phyloP scores from a whole-genome alignment of 2,888 invertebrate species.

The Ophonus ardosiacus region DNA sequence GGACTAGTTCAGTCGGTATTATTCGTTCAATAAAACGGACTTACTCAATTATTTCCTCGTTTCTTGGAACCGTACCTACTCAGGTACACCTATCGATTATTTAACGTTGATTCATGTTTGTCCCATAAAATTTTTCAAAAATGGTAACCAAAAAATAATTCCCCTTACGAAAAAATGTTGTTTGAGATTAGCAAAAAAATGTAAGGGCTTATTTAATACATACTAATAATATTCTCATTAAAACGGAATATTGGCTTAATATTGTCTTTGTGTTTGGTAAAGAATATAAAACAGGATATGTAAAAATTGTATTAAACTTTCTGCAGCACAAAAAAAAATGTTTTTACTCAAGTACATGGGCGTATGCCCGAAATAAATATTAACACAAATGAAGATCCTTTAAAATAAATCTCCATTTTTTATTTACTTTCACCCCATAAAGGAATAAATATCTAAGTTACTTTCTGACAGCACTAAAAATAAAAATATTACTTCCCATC shows the following conservation, averaged over 20 bases:
- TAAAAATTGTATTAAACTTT: neutral
- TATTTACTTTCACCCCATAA: neutral
- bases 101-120: slow-evolving; percentile 2
- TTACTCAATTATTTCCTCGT: slow-evolving; percentile 17
- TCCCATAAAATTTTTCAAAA: neutral
- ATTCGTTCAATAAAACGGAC: slow-evolving; percentile 28
- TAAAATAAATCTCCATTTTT: slow-evolving; percentile 33
- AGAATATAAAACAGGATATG: neutral
- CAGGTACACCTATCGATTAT: neutral
- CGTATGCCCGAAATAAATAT: neutral
- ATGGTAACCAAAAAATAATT: neutral
- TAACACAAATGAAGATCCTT: neutral
- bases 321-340: neutral
- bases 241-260: neutral
- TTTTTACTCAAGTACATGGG: neutral
- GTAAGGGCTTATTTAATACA: neutral
- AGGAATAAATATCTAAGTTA: neutral
- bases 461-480: neutral
- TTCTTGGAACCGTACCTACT: neutral
- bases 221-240: neutral
- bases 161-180: neutral
- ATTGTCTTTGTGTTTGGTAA: neutral
- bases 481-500: slow-evolving; percentile 13
- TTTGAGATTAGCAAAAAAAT: neutral
- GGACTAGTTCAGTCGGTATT: slow-evolving; percentile 11